Percentiles rank a stretch among this genome's conserved stretches.
These are phyloP conservation scores for Alcis repandata DNA, from an alignment of 2,888 invertebrate species.

Conservation along the genomic window DNA sequence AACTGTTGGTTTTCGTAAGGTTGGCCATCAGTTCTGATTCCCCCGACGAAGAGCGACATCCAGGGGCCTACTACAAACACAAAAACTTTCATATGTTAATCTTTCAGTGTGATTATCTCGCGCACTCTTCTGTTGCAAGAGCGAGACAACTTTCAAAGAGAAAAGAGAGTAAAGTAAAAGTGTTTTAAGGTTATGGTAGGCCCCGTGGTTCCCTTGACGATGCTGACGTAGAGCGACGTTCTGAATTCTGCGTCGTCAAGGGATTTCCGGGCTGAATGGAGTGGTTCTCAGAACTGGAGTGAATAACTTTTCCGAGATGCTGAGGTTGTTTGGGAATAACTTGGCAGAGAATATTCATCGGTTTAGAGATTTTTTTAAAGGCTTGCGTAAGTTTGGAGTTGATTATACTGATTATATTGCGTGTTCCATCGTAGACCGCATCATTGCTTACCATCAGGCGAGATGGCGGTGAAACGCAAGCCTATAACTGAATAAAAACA, in stretches of 20 bases:
- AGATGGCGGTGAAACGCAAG: too few species aligned
- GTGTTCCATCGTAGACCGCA: too few species aligned
- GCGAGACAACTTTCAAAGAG: too few species aligned
- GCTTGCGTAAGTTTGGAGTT: neutral
- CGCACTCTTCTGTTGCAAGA: too few species aligned
- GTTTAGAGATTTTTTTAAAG: neutral
- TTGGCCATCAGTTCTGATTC: conserved; percentile 17
- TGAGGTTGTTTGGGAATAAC: neutral
- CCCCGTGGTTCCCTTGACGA: neutral
- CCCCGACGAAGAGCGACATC: neutral
- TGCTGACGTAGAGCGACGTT: neutral
- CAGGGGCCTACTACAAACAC: conserved; percentile 1
- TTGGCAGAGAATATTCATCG: too few species aligned
- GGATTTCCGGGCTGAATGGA: conserved; percentile 12
- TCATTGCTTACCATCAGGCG: too few species aligned
- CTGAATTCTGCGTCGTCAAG: conserved; percentile 7
- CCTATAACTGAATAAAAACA: too few species aligned
- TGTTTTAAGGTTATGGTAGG: neutral
- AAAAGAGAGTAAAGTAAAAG: neutral
- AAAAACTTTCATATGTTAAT: too few species aligned
- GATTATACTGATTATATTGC: too few species aligned
- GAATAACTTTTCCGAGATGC: neutral
- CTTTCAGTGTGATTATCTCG: too few species aligned
- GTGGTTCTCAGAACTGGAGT: conserved; percentile 4
- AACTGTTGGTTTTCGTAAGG: conserved; percentile 20